phyloP scores from a whole-genome alignment of 1,140 invertebrate genomes.

The Meloidogyne chitwoodi region DNA sequence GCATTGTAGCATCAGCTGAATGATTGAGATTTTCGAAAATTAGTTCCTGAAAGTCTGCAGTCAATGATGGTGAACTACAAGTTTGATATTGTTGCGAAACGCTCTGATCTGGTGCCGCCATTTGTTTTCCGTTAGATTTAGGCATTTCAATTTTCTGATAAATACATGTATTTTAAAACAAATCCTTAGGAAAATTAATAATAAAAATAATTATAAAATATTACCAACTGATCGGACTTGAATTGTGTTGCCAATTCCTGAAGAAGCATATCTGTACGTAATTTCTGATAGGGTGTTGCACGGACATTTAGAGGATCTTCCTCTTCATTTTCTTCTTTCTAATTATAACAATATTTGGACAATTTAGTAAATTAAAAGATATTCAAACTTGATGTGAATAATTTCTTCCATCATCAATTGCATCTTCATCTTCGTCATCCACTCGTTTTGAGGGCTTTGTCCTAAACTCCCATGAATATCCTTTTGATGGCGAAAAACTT shows the following conservation, averaged over 20 bases:
- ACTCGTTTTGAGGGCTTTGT: slow-evolving; percentile 12
- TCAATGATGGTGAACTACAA: neutral
- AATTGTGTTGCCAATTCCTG: neutral
- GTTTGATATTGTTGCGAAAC: neutral
- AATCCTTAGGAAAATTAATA: too few relatives aligned
- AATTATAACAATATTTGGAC: neutral
- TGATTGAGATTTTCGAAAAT: neutral
- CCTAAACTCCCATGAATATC: slow-evolving; percentile 32
- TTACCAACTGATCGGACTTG: neutral
- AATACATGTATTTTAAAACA: too few relatives aligned
- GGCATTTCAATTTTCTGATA: neutral
- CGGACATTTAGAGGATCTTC: slow-evolving; percentile 26
- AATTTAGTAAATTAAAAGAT: neutral
- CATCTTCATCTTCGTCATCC: neutral
- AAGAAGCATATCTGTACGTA: slow-evolving; percentile 25
- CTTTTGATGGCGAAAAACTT: slow-evolving; percentile 22
- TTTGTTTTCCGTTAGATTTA: neutral
- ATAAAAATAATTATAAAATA: neutral
- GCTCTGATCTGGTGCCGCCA: neutral
- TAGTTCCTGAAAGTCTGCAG: neutral
- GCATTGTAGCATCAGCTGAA: neutral
- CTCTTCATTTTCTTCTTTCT: slow-evolving; percentile 12
- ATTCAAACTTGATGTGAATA: neutral
- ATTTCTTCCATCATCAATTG: slow-evolving; percentile 7
- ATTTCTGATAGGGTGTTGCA: slow-evolving; percentile 16